Conservation (phyloP, 2,113 vertebrate genomes). For the Lepidiolamprologus cunningtoni region DNA sequence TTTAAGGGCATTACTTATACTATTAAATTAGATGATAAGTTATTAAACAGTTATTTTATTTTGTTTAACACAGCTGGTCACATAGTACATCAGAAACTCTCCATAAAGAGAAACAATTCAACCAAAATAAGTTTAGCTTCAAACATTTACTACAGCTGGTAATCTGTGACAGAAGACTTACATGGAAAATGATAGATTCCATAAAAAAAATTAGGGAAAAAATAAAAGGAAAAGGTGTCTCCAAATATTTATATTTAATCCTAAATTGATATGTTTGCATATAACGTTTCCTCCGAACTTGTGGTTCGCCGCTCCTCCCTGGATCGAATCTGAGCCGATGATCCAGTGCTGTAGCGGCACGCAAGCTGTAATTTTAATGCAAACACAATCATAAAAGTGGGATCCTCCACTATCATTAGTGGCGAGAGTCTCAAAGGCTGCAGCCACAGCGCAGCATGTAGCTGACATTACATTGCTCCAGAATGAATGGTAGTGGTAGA, state of each 20-base stretch:
- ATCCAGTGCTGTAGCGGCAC: conserved; percentile 42
- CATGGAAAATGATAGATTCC: conserved; percentile 37
- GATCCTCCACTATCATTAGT: conserved; percentile 57
- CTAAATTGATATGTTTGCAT: conserved; percentile 53
- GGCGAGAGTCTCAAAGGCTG: conserved; percentile 41
- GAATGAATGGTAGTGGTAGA: background rate
- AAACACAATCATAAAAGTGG: conserved; percentile 58
- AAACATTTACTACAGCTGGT: conserved; percentile 9
- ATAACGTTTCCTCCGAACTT: conserved; percentile 36
- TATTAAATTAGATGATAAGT: background rate
- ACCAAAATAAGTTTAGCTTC: background rate
- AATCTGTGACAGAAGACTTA: conserved; percentile 10
- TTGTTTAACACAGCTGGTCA: background rate
- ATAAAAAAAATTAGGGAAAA: conserved; percentile 7
- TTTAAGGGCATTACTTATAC: background rate
- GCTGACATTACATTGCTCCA: background rate
- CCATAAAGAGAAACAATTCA: conserved; percentile 4
- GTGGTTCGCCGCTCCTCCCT: conserved; percentile 42
- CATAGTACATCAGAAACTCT: background rate
- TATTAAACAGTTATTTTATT: background rate
- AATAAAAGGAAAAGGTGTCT: conserved; percentile 23
- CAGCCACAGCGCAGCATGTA: background rate
- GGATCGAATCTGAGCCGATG: background rate
- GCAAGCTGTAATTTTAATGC: conserved; percentile 49
- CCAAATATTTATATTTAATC: conserved; percentile 52